phyloP scores from a whole-genome alignment of 2,797 vertebrate species.

The Smutsia gigantea region DNA sequence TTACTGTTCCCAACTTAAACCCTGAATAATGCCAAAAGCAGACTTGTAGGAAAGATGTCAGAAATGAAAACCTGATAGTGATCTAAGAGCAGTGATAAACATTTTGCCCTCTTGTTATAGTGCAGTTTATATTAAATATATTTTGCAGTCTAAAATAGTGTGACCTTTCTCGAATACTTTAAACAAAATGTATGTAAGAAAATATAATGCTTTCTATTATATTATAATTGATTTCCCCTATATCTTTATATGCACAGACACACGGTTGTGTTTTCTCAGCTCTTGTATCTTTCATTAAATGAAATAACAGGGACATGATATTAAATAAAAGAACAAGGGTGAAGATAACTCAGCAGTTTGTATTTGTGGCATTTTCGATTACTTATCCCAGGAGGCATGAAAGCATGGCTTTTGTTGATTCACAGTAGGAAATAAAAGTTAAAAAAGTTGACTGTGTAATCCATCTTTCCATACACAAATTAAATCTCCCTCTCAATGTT shows the following conservation, averaged over 20 bases:
- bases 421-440: constrained; percentile 70
- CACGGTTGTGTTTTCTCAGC: constrained; percentile 50
- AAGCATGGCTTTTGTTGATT: constrained; percentile 40
- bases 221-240: constrained; percentile 71
- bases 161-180: constrained; percentile 53
- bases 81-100: neutral
- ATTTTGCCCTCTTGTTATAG: constrained; percentile 24
- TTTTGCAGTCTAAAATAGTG: constrained; percentile 50
- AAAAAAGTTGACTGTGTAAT: constrained; percentile 78
- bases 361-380: constrained; percentile 59
- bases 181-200: constrained; percentile 62
- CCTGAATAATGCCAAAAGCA: neutral
- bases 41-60: constrained; percentile 21
- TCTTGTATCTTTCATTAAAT: constrained; percentile 61
- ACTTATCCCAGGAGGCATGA: constrained; percentile 58
- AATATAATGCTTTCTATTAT: constrained; percentile 59
- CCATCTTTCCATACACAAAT: constrained; percentile 79
- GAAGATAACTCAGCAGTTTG: constrained; percentile 70
- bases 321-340: constrained; percentile 74
- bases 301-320: constrained; percentile 70
- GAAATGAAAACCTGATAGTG: constrained; percentile 29
- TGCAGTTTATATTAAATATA: constrained; percentile 53
- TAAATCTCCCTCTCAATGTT: constrained; percentile 74
- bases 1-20: constrained; percentile 43
- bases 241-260: constrained; percentile 59